A percentile compares a stretch with the other conserved stretches of the same genome.
phyloP scores from a whole-genome alignment of 2,888 invertebrate species.

The Willowsia nigromaculata region DNA sequence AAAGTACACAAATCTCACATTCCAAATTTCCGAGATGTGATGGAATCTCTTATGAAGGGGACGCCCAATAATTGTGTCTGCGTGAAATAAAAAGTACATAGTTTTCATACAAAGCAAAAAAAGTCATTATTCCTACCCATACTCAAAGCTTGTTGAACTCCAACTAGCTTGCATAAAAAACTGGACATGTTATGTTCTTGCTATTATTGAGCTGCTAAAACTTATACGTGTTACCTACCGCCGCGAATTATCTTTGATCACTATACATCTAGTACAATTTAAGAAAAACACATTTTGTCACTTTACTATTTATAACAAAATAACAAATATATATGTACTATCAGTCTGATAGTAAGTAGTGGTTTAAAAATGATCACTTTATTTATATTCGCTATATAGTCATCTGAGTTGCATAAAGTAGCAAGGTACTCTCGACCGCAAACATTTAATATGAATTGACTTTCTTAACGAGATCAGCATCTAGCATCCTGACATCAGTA shows the following conservation, averaged over 20 bases:
- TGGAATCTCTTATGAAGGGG: not conserved
- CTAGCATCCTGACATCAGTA: not conserved
- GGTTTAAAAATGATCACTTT: too few relatives aligned
- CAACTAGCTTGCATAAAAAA: not conserved
- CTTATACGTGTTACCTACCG: conserved; percentile 2
- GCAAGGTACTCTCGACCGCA: too few relatives aligned
- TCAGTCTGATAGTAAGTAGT: too few relatives aligned
- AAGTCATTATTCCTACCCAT: not conserved
- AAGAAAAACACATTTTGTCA: too few relatives aligned
- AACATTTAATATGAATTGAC: too few relatives aligned
- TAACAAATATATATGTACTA: too few relatives aligned
- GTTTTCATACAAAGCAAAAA: not conserved
- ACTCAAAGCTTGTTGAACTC: not conserved
- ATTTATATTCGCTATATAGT: too few relatives aligned
- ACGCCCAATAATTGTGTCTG: not conserved
- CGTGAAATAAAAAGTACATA: not conserved
- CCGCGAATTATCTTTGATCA: too few relatives aligned
- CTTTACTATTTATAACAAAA: too few relatives aligned
- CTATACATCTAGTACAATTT: too few relatives aligned
- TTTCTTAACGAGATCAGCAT: not conserved
- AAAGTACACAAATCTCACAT: conserved; percentile 42
- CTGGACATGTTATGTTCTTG: not conserved
- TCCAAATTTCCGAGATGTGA: conserved; percentile 18
- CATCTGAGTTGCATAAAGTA: too few relatives aligned
- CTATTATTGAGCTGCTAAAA: too few relatives aligned